A percentile compares a stretch with the other conserved stretches of the same genome.
These are phyloP conservation scores for Protomyctophum bolini DNA, from an alignment of 2,113 vertebrate species.

Conservation along the genomic window DNA sequence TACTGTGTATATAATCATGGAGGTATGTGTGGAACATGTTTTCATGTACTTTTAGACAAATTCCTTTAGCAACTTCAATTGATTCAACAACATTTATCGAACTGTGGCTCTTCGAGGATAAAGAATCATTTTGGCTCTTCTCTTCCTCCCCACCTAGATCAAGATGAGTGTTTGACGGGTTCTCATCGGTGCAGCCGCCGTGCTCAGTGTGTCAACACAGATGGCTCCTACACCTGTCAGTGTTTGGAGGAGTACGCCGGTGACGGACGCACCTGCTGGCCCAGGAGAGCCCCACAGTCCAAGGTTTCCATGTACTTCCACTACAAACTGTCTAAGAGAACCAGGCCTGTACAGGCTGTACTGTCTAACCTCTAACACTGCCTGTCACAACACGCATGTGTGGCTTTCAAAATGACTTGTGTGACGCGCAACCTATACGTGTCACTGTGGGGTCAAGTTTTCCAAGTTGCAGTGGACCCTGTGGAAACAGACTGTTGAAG, in stretches of 20 bases:
- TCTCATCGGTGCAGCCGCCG: slow-evolving; percentile 69
- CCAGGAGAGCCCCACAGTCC: slow-evolving; percentile 63
- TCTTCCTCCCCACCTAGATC: slow-evolving; percentile 48
- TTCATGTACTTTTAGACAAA: too few species aligned
- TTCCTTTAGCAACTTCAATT: too few species aligned
- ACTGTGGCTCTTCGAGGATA: too few species aligned
- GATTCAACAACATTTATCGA: too few species aligned
- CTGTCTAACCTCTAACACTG: background rate
- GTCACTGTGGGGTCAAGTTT: background rate
- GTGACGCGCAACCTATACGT: background rate
- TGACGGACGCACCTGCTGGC: slow-evolving; percentile 70
- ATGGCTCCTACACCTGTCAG: slow-evolving; percentile 72
- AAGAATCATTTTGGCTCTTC: background rate
- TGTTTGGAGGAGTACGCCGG: slow-evolving; percentile 64
- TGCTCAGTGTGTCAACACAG: slow-evolving; percentile 71
- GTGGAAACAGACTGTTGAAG: background rate
- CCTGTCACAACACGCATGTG: background rate
- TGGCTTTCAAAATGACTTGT: background rate
- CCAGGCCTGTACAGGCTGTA: slow-evolving; percentile 22
- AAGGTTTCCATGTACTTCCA: slow-evolving; percentile 63
- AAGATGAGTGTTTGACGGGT: slow-evolving; percentile 72
- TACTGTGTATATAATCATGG: too few species aligned
- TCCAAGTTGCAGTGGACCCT: background rate
- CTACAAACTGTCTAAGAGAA: slow-evolving; percentile 71
- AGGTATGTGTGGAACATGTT: too few species aligned